A percentile compares a stretch with the other conserved stretches of the same genome.
These are phyloP conservation scores for Spheniscus mendiculus DNA, from an alignment of 2,113 vertebrate genomes.

Conservation along the genomic window DNA sequence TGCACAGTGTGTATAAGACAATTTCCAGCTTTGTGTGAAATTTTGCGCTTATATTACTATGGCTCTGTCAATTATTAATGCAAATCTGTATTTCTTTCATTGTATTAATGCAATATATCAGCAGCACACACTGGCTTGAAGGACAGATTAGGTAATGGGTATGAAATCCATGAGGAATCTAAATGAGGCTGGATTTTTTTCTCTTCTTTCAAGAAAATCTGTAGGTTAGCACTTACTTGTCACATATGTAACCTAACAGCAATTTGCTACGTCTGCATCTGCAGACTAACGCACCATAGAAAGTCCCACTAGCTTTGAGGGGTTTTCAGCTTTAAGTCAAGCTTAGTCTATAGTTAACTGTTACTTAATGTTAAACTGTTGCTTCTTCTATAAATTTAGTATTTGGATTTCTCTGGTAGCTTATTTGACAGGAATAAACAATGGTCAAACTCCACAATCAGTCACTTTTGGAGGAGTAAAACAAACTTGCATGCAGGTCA, in stretches of 20 bases:
- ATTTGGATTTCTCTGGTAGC: not conserved
- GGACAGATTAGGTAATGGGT: not conserved
- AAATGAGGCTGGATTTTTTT: not conserved
- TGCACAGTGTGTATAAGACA: not conserved
- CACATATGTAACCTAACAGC: not conserved
- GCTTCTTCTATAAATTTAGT: not conserved
- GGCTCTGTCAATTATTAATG: not conserved
- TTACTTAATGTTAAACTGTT: not conserved
- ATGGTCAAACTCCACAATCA: not conserved
- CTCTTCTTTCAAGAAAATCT: not conserved
- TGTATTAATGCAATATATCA: not conserved
- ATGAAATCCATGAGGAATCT: not conserved
- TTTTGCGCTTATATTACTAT: not conserved
- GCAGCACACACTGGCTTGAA: not conserved
- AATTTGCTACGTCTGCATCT: not conserved
- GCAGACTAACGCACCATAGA: not conserved
- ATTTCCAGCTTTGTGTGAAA: not conserved
- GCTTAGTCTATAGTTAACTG: not conserved
- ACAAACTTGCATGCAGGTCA: not conserved
- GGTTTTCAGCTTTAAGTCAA: not conserved
- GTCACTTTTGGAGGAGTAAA: not conserved
- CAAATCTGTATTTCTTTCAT: not conserved
- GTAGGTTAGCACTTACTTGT: not conserved
- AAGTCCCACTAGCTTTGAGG: not conserved
- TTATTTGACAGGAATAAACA: not conserved